These are phyloP conservation scores for Columba janthina DNA, from an alignment of 2,113 vertebrate genomes.

Conservation along the genomic window DNA sequence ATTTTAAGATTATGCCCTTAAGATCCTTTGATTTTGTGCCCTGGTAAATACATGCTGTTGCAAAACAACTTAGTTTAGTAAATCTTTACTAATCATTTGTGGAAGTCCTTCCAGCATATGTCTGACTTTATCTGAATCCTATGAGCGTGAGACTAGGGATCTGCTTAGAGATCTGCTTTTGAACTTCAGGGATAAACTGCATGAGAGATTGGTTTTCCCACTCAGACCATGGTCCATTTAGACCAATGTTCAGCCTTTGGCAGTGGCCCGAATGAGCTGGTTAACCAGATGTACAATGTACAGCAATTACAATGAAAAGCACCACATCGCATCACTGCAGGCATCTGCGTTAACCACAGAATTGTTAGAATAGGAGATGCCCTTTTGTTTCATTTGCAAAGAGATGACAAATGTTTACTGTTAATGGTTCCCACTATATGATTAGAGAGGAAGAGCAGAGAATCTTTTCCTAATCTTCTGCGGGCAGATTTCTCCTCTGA, in stretches of 20 bases:
- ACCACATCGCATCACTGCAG: not conserved
- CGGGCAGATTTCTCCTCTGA: not conserved
- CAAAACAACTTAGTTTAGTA: not conserved
- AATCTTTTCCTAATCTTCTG: not conserved
- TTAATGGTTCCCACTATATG: not conserved
- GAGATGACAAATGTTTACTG: not conserved
- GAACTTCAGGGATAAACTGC: not conserved
- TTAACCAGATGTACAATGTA: not conserved
- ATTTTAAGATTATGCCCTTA: constrained; percentile 25
- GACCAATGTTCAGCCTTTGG: not conserved
- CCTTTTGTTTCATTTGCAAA: not conserved
- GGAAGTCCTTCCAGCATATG: not conserved
- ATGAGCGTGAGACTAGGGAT: not conserved
- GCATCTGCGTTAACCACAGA: not conserved
- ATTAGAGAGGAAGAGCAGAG: not conserved
- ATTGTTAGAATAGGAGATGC: not conserved
- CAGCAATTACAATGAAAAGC: not conserved
- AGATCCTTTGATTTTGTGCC: not conserved
- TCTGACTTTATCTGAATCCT: not conserved
- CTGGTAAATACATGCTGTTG: constrained; percentile 2
- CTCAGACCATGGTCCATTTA: not conserved
- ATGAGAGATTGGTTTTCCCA: not conserved
- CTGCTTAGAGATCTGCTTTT: not conserved
- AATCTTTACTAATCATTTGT: not conserved
- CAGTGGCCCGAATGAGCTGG: not conserved